Percentiles rank a stretch among this genome's conserved stretches.
Evolutionary conservation across 2,888 invertebrate genomes (phyloP).

Genomic region (Morpho achilles): DNA sequence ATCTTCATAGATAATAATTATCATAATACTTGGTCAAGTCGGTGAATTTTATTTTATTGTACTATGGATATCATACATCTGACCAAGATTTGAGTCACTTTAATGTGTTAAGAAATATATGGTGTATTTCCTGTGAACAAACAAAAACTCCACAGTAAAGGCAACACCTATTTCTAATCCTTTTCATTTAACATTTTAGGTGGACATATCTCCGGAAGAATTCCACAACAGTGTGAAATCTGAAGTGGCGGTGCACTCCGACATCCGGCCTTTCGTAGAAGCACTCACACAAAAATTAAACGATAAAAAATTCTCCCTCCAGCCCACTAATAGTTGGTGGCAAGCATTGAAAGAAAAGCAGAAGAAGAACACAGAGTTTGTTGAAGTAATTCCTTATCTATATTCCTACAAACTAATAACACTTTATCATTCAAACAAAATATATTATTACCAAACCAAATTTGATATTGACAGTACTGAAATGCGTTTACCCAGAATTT

Average conservation of each 20-base stretch:
- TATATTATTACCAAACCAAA: too few relatives aligned
- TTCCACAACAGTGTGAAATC: slow-evolving; percentile 93
- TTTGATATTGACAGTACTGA: too few relatives aligned
- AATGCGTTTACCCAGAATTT: too few relatives aligned
- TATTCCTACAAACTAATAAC: too few relatives aligned
- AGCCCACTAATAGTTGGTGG: slow-evolving; percentile 87
- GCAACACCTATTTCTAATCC: not conserved
- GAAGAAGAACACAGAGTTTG: slow-evolving; percentile 83
- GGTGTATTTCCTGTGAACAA: not conserved
- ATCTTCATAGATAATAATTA: too few relatives aligned
- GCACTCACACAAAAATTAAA: slow-evolving; percentile 81
- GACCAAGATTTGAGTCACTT: too few relatives aligned
- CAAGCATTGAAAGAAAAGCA: slow-evolving; percentile 83
- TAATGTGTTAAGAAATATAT: not conserved
- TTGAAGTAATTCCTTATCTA: slow-evolving; percentile 71
- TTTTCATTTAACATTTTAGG: slow-evolving; percentile 58
- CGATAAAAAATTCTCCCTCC: slow-evolving; percentile 79
- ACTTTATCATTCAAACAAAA: too few relatives aligned
- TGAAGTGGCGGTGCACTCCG: slow-evolving; percentile 90
- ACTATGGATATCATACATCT: too few relatives aligned
- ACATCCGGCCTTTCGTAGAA: slow-evolving; percentile 86
- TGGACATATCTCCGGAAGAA: slow-evolving; percentile 94
- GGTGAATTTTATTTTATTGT: too few relatives aligned
- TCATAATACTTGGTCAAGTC: too few relatives aligned
- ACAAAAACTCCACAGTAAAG: not conserved